phyloP scores from a whole-genome alignment of 2,113 vertebrate species.

The Hystrix cristata region DNA sequence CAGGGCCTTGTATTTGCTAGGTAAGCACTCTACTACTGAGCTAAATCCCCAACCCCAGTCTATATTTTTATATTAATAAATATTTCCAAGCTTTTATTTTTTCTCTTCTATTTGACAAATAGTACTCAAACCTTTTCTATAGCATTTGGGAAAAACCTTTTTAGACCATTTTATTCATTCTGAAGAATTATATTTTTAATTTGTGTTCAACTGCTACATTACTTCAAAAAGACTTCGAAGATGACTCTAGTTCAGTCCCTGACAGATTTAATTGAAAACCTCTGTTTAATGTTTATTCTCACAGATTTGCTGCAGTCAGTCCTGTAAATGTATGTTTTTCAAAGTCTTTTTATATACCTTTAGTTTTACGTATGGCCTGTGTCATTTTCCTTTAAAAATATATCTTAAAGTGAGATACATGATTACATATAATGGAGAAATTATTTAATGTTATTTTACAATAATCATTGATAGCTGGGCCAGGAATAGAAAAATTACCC shows the following conservation, averaged over 20 bases:
- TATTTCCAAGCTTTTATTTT: constrained; percentile 10
- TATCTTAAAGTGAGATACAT: not conserved
- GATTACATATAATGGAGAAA: not conserved
- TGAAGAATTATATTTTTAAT: not conserved
- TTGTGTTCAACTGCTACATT: not conserved
- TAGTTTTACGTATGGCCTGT: not conserved
- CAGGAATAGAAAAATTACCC: constrained; percentile 2
- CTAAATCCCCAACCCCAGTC: no score
- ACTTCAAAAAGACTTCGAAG: not conserved
- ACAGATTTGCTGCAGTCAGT: not conserved
- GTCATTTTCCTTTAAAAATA: constrained; percentile 17
- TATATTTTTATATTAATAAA: constrained; percentile 34
- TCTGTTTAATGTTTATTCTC: not conserved
- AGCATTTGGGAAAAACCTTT: not conserved
- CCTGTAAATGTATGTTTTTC: not conserved
- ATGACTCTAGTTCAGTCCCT: not conserved
- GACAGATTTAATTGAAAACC: not conserved
- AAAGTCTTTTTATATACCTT: not conserved
- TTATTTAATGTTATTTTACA: not conserved
- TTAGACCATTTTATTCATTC: not conserved
- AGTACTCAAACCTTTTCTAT: not conserved
- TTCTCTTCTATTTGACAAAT: constrained; percentile 42
- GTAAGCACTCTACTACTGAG: no score
- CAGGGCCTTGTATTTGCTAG: no score
- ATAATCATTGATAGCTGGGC: constrained; percentile 46